Evolutionary conservation across 2,113 vertebrate genomes (phyloP).

Genomic region (Emydura subglobosa): DNA sequence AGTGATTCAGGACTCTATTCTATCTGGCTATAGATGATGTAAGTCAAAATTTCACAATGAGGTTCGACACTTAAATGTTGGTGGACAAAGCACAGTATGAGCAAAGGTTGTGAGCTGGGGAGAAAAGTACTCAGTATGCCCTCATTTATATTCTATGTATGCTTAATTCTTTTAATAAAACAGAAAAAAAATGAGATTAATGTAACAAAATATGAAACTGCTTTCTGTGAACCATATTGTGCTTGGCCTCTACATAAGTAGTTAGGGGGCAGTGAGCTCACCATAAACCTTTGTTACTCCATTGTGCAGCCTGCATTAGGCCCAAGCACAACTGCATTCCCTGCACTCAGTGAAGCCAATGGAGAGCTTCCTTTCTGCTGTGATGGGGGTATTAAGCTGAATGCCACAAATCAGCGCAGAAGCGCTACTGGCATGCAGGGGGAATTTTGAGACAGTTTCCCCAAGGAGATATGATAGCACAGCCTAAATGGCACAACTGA

Average conservation of each 20-base stretch:
- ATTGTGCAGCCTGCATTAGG: not conserved
- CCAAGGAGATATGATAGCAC: fast-evolving
- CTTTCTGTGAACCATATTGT: not conserved
- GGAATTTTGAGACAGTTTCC: not conserved
- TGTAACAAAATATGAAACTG: not conserved
- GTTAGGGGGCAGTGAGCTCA: not conserved
- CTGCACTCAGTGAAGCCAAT: not conserved
- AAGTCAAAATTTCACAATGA: not conserved
- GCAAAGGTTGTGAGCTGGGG: not conserved
- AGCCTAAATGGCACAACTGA: not conserved
- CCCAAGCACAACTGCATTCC: not conserved
- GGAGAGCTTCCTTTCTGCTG: not conserved
- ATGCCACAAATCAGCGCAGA: not conserved
- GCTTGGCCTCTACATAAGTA: not conserved
- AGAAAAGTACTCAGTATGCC: not conserved
- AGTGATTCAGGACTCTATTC: fast-evolving
- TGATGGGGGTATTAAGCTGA: not conserved
- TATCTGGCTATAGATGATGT: not conserved
- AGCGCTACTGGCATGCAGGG: too few relatives aligned
- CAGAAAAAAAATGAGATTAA: not conserved
- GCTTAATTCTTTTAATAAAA: not conserved
- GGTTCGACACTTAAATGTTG: not conserved
- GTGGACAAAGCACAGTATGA: not conserved
- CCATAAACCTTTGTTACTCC: not conserved
- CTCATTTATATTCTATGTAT: not conserved